Evolutionary conservation across 2,113 vertebrate species (phyloP).

Genomic region (Collichthys lucidus): DNA sequence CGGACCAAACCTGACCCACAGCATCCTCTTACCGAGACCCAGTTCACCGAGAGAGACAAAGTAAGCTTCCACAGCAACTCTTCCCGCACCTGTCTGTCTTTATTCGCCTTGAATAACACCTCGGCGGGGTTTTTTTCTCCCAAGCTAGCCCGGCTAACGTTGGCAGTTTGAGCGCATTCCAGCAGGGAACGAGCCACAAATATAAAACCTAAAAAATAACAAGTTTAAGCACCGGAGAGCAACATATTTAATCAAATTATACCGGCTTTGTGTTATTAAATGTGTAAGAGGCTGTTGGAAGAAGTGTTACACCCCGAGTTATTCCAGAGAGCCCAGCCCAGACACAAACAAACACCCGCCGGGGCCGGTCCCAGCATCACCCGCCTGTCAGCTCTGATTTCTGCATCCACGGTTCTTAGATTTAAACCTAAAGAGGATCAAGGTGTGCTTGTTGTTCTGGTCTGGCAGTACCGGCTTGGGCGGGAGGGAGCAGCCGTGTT

Average conservation of each 20-base stretch:
- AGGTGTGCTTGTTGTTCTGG: conserved; percentile 63
- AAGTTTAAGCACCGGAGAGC: not conserved
- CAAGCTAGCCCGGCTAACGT: conserved; percentile 63
- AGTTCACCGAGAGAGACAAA: conserved; percentile 26
- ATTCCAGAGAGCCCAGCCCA: conserved; percentile 33
- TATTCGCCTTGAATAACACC: not conserved
- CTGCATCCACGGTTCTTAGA: not conserved
- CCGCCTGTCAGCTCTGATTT: not conserved
- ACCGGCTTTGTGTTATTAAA: not conserved
- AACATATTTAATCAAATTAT: fast-evolving
- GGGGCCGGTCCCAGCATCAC: not conserved
- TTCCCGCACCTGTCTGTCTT: not conserved
- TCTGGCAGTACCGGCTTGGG: conserved; percentile 31
- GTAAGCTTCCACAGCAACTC: conserved; percentile 49
- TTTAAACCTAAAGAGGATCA: conserved; percentile 14
- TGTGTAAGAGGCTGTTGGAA: not conserved
- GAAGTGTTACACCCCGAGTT: conserved; percentile 19
- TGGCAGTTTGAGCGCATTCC: conserved; percentile 14
- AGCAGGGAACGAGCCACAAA: no score
- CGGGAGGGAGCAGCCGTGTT: conserved; percentile 13
- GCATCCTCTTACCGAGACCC: conserved; percentile 30
- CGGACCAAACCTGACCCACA: not conserved
- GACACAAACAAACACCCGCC: not conserved
- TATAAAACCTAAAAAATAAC: not conserved
- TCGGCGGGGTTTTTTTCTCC: not conserved